Conservation (phyloP, 2,113 vertebrate species). For the Campylorhamphus procurvoides region DNA sequence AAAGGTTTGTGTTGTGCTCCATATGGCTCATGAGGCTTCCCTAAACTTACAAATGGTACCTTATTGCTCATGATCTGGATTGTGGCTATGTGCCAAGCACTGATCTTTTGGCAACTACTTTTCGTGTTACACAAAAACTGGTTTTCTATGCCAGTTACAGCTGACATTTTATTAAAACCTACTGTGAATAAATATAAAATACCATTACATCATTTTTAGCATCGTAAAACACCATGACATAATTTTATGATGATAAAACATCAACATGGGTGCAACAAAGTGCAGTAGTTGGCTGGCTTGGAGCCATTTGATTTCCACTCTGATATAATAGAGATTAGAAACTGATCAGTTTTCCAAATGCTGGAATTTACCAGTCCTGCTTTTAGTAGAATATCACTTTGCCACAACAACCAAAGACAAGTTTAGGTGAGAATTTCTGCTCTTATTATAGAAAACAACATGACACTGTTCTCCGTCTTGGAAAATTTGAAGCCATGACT, state of each 20-base stretch:
- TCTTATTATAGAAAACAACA: not conserved
- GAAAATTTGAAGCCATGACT: not conserved
- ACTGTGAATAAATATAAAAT: not conserved
- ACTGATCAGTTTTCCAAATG: not conserved
- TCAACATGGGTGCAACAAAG: not conserved
- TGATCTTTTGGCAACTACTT: not conserved
- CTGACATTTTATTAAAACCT: not conserved
- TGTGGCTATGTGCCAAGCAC: not conserved
- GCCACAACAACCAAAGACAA: fast-evolving
- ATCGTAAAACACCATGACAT: not conserved
- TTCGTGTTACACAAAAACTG: not conserved
- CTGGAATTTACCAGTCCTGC: not conserved
- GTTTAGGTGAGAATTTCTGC: not conserved
- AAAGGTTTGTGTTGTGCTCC: not conserved
- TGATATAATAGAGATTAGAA: not conserved
- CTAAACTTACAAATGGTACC: not conserved
- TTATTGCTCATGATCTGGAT: not conserved
- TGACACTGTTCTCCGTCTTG: not conserved
- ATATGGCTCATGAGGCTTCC: not conserved
- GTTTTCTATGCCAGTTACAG: not conserved
- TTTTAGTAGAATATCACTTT: not conserved
- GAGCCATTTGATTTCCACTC: not conserved
- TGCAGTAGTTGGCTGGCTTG: not conserved
- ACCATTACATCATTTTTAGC: not conserved
- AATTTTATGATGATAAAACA: not conserved